A percentile compares a stretch with the other conserved stretches of the same genome.
Evolutionary conservation across 2,113 vertebrate genomes (phyloP).

Genomic region (Grammomys dolichurus): DNA sequence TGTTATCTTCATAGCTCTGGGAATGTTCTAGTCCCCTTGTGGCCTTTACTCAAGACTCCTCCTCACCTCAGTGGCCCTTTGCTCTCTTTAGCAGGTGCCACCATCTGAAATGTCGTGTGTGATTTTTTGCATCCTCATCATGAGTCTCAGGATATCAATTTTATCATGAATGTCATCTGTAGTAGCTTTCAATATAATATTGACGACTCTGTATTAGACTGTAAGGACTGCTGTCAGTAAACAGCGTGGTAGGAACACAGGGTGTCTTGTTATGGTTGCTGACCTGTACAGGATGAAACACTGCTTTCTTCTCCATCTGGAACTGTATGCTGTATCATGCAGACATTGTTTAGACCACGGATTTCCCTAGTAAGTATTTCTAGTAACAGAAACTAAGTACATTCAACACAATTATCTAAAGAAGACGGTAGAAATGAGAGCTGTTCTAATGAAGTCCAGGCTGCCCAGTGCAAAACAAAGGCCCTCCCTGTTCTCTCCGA

Average conservation of each 20-base stretch:
- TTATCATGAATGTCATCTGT: neutral
- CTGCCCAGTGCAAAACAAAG: neutral
- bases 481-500: neutral
- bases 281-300: neutral
- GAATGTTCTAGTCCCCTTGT: neutral
- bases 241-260: neutral
- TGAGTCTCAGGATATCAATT: neutral
- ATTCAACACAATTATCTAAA: neutral
- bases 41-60: neutral
- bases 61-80: neutral
- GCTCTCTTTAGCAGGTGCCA: neutral
- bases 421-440: neutral
- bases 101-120: neutral
- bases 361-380: slow-evolving; percentile 14
- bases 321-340: neutral
- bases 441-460: neutral
- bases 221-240: neutral
- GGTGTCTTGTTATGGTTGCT: neutral
- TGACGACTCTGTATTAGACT: neutral
- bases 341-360: neutral
- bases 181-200: neutral
- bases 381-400: slow-evolving; percentile 29
- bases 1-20: neutral
- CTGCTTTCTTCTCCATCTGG: neutral
- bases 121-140: neutral